Percentiles rank a stretch among this genome's conserved stretches.
Evolutionary conservation across 2,113 vertebrate species (phyloP).

Genomic region (Rana temporaria): DNA sequence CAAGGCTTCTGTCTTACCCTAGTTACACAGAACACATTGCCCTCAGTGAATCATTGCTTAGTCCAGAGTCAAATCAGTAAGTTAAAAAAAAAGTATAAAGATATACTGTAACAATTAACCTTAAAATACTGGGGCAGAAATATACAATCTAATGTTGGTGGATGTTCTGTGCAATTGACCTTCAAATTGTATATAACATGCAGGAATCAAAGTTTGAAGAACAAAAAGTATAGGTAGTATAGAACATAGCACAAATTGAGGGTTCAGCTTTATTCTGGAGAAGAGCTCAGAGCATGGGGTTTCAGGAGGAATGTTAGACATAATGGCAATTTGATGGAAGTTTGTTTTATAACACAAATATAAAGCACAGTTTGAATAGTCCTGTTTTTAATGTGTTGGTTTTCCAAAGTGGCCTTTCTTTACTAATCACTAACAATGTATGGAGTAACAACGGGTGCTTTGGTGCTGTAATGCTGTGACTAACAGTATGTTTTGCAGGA

Average conservation of each 20-base stretch:
- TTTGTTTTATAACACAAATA: not conserved
- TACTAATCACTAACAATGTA: constrained; percentile 1
- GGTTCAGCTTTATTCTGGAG: not conserved
- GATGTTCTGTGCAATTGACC: constrained; percentile 48
- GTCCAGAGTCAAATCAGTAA: constrained; percentile 7
- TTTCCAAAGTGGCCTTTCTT: constrained; percentile 16
- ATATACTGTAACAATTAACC: not conserved
- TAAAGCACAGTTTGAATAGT: constrained; percentile 20
- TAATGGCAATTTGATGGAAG: not conserved
- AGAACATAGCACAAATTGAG: not conserved
- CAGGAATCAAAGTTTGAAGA: not conserved
- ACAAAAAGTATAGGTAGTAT: not conserved
- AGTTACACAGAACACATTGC: constrained; percentile 21
- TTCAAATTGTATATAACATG: not conserved
- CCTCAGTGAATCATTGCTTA: constrained; percentile 26
- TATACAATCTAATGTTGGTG: not conserved
- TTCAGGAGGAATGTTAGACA: not conserved
- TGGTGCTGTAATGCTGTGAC: not conserved
- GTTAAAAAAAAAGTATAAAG: constrained; percentile 2
- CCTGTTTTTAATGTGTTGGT: not conserved
- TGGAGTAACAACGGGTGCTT: not conserved
- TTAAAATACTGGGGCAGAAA: not conserved
- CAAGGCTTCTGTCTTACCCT: not conserved
- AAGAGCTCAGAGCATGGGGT: not conserved
- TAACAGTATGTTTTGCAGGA: not conserved